Evolutionary conservation across 2,113 vertebrate species (phyloP).

Genomic region (Tenebrosternarchus preto): DNA sequence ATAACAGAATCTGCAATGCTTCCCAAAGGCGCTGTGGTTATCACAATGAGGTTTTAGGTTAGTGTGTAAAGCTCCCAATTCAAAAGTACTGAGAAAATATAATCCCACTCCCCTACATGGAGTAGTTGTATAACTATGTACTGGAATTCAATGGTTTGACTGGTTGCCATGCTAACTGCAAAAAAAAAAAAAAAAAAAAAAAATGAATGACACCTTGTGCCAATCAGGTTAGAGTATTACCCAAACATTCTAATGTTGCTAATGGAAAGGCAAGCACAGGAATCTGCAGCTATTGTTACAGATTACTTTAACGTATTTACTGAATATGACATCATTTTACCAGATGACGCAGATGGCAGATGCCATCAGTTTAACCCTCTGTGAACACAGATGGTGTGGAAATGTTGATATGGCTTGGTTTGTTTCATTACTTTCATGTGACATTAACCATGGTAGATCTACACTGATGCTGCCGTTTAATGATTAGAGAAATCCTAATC

Average conservation of each 20-base stretch:
- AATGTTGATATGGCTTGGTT: conserved; percentile 15
- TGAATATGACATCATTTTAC: conserved; percentile 9
- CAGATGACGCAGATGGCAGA: conserved; percentile 15
- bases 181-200: too few relatives aligned
- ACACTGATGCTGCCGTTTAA: background rate
- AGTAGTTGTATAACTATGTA: conserved; percentile 2
- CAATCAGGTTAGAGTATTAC: background rate
- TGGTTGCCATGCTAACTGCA: background rate
- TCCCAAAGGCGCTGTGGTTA: conserved; percentile 7
- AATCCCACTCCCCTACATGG: background rate
- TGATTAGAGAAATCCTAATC: background rate
- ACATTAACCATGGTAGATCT: background rate
- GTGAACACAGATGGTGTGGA: conserved; percentile 16
- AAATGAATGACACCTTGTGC: background rate
- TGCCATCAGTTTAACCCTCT: conserved; percentile 17
- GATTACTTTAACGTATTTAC: conserved; percentile 19
- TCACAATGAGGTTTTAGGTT: background rate
- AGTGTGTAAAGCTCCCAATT: background rate
- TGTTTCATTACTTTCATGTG: background rate
- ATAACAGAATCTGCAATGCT: conserved; percentile 20
- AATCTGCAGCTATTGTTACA: background rate
- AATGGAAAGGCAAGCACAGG: background rate
- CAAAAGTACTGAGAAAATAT: background rate
- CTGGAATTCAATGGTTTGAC: conserved; percentile 14
- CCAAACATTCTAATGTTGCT: background rate